Conservation (phyloP, 2,797 vertebrate species). For the Manis pentadactyla region DNA sequence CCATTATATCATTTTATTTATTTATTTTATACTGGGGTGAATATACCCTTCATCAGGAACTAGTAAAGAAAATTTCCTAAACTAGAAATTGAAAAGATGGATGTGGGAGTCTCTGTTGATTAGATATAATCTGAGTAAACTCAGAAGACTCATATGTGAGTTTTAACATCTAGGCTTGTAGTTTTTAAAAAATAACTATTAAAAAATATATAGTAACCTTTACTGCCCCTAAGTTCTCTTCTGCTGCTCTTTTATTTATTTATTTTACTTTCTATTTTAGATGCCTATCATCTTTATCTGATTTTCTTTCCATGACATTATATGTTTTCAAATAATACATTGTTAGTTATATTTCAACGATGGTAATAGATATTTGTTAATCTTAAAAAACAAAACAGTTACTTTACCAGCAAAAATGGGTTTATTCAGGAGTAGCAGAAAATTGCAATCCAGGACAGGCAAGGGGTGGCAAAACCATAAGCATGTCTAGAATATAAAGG, state of each 20-base stretch:
- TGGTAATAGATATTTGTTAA: background rate
- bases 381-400: no score
- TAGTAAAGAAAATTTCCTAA: background rate
- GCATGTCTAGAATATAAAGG: no score
- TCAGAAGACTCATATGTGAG: background rate
- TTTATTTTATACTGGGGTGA: background rate
- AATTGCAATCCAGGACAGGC: no score
- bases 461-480: no score
- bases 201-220: background rate
- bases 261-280: background rate
- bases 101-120: background rate
- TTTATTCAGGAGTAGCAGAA: no score
- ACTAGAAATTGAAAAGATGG: background rate
- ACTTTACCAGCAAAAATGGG: no score
- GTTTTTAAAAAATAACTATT: background rate
- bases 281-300: background rate
- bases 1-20: background rate
- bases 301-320: background rate
- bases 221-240: background rate
- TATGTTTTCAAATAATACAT: background rate
- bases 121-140: background rate
- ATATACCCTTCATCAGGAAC: background rate
- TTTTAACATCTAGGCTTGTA: background rate
- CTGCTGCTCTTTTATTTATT: background rate
- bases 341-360: background rate